Conservation (phyloP, 1,140 invertebrate species). For the Drosophila bipectinata region DNA sequence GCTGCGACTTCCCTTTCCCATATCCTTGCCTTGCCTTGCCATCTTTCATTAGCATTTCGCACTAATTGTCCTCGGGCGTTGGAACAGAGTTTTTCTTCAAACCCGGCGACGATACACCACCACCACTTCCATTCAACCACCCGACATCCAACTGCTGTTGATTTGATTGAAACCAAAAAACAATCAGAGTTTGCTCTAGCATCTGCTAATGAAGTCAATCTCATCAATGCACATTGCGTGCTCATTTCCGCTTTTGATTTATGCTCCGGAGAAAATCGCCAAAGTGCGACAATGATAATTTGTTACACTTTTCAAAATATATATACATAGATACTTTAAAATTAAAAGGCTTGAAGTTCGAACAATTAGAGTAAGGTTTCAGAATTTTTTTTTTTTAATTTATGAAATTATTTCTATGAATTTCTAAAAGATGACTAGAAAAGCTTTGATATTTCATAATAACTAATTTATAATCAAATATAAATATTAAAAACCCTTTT, state of each 20-base stretch:
- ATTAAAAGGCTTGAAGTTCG: too few species aligned
- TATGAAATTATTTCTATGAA: too few species aligned
- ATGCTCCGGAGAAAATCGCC: constrained; percentile 48
- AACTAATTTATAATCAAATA: too few species aligned
- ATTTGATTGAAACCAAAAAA: constrained; percentile 72
- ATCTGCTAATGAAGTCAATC: constrained; percentile 75
- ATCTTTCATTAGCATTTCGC: constrained; percentile 68
- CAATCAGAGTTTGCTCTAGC: constrained; percentile 59
- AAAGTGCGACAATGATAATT: constrained; percentile 48
- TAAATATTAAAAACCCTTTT: too few species aligned
- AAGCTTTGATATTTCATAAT: too few species aligned
- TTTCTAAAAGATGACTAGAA: too few species aligned
- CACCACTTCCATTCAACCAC: background rate
- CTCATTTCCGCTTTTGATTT: constrained; percentile 73
- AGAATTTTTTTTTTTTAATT: too few species aligned
- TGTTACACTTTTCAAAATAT: background rate
- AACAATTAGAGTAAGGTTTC: too few species aligned
- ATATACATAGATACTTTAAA: too few species aligned
- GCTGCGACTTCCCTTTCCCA: constrained; percentile 8
- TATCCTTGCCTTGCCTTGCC: background rate
- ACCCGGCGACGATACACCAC: background rate
- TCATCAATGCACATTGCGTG: constrained; percentile 72
- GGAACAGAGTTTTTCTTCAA: constrained; percentile 42
- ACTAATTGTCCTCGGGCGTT: constrained; percentile 59
- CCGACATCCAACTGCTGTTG: constrained; percentile 17